Conservation (phyloP, 1,140 invertebrate species). For the Philaenus spumarius region DNA sequence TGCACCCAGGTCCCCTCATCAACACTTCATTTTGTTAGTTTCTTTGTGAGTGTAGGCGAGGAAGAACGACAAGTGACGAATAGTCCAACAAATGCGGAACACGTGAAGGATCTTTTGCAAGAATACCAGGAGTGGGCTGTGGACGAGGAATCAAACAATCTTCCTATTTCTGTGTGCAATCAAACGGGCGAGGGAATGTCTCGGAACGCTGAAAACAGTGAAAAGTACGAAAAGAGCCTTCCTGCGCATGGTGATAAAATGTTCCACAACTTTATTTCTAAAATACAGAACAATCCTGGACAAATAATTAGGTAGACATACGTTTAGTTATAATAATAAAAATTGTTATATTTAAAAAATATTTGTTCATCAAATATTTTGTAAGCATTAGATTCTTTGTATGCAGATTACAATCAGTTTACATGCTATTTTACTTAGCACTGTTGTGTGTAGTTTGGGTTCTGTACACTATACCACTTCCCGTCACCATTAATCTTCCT, state of each 20-base stretch:
- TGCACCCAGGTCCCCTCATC: slow-evolving; percentile 22
- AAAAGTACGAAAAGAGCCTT: slow-evolving; percentile 68
- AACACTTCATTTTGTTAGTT: slow-evolving; percentile 41
- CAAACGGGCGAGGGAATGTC: not conserved
- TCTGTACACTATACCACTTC: no score
- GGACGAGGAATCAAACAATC: slow-evolving; percentile 25
- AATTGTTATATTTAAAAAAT: no score
- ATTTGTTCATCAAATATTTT: no score
- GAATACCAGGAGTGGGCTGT: slow-evolving; percentile 50
- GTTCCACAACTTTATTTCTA: slow-evolving; percentile 70
- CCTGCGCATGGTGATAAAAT: slow-evolving; percentile 73
- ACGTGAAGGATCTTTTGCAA: slow-evolving; percentile 53
- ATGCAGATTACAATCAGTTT: no score
- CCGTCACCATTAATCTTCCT: no score
- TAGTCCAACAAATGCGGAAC: slow-evolving; percentile 38
- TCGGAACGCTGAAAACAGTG: slow-evolving; percentile 37
- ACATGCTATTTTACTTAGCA: no score
- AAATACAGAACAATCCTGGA: slow-evolving; percentile 65
- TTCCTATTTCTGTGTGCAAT: not conserved
- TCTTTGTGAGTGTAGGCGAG: slow-evolving; percentile 54
- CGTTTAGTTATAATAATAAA: no score
- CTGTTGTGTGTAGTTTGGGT: no score
- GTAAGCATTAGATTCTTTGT: no score
- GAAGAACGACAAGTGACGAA: slow-evolving; percentile 37
- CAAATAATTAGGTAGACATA: slow-evolving; percentile 66